These are phyloP conservation scores for Psilanteris sp. DNA, from an alignment of 1,140 invertebrate species.

Conservation along the genomic window DNA sequence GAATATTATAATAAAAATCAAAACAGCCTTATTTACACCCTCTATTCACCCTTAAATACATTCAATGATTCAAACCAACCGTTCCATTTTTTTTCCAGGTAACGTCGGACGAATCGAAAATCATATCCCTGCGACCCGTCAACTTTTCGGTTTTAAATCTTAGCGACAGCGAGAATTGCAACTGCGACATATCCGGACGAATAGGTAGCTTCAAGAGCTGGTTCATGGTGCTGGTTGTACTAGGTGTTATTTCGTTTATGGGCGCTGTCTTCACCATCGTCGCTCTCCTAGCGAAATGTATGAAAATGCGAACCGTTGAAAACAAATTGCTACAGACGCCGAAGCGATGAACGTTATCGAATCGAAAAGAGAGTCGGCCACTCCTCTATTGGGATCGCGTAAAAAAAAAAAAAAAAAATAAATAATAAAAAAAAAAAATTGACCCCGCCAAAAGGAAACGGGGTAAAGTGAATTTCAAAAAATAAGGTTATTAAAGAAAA, in stretches of 20 bases:
- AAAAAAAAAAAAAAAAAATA: too few species aligned
- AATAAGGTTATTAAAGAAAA: too few species aligned
- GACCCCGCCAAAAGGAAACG: slow-evolving; percentile 24
- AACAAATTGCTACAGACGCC: slow-evolving; percentile 72
- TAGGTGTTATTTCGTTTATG: slow-evolving; percentile 72
- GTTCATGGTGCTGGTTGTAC: slow-evolving; percentile 73
- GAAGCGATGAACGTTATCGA: slow-evolving; percentile 60
- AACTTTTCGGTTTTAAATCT: slow-evolving; percentile 73
- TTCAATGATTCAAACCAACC: too few species aligned
- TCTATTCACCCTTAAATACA: too few species aligned
- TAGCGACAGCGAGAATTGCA: slow-evolving; percentile 69
- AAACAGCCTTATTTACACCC: too few species aligned
- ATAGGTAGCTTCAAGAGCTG: slow-evolving; percentile 75
- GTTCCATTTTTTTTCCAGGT: slow-evolving; percentile 50
- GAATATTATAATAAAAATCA: too few species aligned
- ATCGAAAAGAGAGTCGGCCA: slow-evolving; percentile 14
- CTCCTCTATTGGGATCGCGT: slow-evolving; percentile 3
- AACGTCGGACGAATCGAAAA: slow-evolving; percentile 62
- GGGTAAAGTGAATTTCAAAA: too few species aligned
- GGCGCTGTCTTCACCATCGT: slow-evolving; percentile 72
- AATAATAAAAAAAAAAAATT: too few species aligned
- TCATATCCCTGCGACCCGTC: slow-evolving; percentile 72
- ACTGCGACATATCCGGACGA: slow-evolving; percentile 71
- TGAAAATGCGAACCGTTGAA: slow-evolving; percentile 68
- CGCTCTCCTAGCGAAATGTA: slow-evolving; percentile 68